phyloP scores from a whole-genome alignment of 2,888 invertebrate genomes.

The Pachycephus smyrnensis region DNA sequence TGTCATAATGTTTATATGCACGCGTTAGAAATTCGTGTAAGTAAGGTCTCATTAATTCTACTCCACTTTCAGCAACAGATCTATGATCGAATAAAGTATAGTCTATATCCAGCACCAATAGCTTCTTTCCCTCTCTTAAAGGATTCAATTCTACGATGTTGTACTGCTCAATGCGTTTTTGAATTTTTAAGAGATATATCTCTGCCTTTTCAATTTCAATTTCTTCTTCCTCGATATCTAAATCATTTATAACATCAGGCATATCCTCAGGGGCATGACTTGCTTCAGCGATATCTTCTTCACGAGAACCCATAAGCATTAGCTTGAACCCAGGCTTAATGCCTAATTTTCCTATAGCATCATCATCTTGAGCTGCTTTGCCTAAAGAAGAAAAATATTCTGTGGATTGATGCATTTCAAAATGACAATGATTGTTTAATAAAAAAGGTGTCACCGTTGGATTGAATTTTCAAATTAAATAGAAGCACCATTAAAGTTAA shows the following conservation, averaged over 20 bases:
- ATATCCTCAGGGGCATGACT: slow-evolving; percentile 83
- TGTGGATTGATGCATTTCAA: slow-evolving; percentile 23
- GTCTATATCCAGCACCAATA: slow-evolving; percentile 95
- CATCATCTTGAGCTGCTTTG: slow-evolving; percentile 85
- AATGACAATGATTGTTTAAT: not conserved
- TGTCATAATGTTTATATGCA: slow-evolving; percentile 92
- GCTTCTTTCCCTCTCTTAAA: slow-evolving; percentile 85
- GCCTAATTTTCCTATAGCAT: slow-evolving; percentile 79
- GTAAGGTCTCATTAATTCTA: slow-evolving; percentile 93
- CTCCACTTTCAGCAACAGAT: slow-evolving; percentile 89
- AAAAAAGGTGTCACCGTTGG: not conserved
- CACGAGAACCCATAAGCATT: slow-evolving; percentile 97
- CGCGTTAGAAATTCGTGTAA: slow-evolving; percentile 93
- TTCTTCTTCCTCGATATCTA: slow-evolving; percentile 91
- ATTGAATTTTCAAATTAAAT: not conserved
- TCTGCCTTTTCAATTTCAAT: slow-evolving; percentile 76
- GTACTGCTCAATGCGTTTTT: slow-evolving; percentile 86
- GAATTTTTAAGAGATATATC: slow-evolving; percentile 83
- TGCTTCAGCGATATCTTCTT: slow-evolving; percentile 90
- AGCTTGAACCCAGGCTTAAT: slow-evolving; percentile 90
- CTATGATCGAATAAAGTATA: slow-evolving; percentile 97
- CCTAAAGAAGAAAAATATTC: slow-evolving; percentile 70
- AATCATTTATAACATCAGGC: slow-evolving; percentile 90
- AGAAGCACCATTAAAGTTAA: not conserved
- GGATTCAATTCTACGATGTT: slow-evolving; percentile 85